Evolutionary conservation across 2,113 vertebrate species (phyloP).

Genomic region (Trogon melanurus): DNA sequence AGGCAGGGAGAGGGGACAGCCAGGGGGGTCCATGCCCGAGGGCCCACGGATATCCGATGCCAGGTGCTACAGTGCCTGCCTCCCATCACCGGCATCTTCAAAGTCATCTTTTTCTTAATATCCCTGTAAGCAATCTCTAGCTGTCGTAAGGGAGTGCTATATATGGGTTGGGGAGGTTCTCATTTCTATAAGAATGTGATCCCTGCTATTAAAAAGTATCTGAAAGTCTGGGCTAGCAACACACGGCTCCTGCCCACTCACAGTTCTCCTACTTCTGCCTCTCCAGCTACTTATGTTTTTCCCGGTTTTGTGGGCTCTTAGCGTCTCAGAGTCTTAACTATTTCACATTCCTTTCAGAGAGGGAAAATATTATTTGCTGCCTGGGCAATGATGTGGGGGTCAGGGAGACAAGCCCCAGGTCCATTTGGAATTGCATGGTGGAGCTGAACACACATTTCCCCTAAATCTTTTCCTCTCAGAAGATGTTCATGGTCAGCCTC

Average conservation of each 20-base stretch:
- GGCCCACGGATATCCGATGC: not conserved
- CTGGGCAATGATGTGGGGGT: accelerated
- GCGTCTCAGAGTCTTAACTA: not conserved
- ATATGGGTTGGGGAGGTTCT: not conserved
- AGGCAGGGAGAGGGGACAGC: not conserved
- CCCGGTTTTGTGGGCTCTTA: not conserved
- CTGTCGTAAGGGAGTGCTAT: not conserved
- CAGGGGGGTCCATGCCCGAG: not conserved
- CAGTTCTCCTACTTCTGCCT: not conserved
- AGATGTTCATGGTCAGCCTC: not conserved
- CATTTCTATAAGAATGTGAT: not conserved
- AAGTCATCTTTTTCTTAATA: not conserved
- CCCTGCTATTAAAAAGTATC: not conserved
- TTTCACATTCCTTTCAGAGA: not conserved
- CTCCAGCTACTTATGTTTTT: not conserved
- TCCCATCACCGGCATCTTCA: not conserved
- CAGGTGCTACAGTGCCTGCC: not conserved
- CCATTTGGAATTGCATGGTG: not conserved
- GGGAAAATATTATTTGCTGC: not conserved
- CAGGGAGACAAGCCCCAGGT: not conserved
- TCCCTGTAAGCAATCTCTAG: not conserved
- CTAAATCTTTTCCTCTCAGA: not conserved
- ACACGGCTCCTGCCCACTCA: not conserved
- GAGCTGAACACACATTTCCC: not conserved
- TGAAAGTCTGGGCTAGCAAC: not conserved